Evolutionary conservation across 2,113 vertebrate species (phyloP).

Genomic region (Tragelaphus scriptus): DNA sequence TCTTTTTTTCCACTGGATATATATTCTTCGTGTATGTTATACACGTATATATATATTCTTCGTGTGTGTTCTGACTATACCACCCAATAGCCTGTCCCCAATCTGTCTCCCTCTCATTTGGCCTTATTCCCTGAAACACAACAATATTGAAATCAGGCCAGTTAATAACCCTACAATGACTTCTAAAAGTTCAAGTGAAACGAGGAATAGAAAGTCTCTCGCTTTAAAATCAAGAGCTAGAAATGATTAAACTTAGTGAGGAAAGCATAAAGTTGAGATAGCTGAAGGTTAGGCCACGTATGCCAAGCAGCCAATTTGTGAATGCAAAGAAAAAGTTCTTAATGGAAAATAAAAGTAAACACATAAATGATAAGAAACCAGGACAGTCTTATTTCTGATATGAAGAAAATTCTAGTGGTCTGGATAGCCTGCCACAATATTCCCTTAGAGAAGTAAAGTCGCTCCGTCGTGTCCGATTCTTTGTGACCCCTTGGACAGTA

Average conservation of each 20-base stretch:
- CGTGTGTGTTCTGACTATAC: not conserved
- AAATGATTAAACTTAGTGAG: not conserved
- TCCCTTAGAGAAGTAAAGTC: not conserved
- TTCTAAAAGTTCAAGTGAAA: not conserved
- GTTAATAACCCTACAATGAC: not conserved
- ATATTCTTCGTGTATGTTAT: not conserved
- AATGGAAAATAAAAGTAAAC: not conserved
- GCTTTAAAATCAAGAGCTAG: not conserved
- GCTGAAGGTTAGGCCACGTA: not conserved
- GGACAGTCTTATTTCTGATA: not conserved
- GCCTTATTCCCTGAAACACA: not conserved
- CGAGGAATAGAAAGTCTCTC: not conserved
- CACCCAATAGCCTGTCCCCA: not conserved
- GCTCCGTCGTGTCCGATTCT: accelerated
- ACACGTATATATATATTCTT: no score
- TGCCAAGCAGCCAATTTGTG: not conserved
- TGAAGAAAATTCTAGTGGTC: not conserved
- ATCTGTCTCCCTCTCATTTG: not conserved
- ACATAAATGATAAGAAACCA: not conserved
- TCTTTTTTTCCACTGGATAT: not conserved
- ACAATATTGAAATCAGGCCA: not conserved
- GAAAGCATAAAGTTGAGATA: not conserved
- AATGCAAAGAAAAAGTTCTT: not conserved
- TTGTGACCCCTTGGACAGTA: not conserved
- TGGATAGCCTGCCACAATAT: not conserved